Evolutionary conservation across 2,888 invertebrate species (phyloP), one percentile per base, ranked within the genome.

Genomic region (Thymelicus lineola): DNA sequence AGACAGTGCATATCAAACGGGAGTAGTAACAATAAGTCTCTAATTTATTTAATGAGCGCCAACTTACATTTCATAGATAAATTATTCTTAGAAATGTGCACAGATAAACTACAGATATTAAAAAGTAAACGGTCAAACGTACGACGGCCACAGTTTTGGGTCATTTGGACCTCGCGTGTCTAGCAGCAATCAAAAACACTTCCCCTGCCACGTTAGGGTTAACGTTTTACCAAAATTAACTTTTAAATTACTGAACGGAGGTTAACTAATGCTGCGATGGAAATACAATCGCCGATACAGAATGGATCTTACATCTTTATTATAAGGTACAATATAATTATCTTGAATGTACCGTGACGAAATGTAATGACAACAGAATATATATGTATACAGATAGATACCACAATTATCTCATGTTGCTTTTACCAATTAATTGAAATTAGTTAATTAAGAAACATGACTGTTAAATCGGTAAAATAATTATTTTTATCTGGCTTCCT

Each of bases 361-460:
- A 67, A 46, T 60, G 20, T 53, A 46, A 55, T 48, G 12, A 36
- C 45, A n/a, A n/a, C n/a, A n/a, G n/a, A n/a, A n/a, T n/a, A n/a
- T n/a, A n/a, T 55, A 4, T 35, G 36, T n/a, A n/a, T n/a, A 45
- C 66, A 14, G 61, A 55, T 62, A 68, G 61, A 61, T 68, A 68
- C 28, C 53, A 45, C 61, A 55, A 61, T 67, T 61, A 67, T 67
- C 55, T 53, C 10, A 10, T 36, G 20, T 36, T 10, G 36, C 17
- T 45, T 45, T 45, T 50, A n/a, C 46, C 55, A 62, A 68, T 62
- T 68, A 62, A 62, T 68, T 55, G 35, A 45, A 46, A 61, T 66
- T 50, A 38, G 50, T 67, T 55, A 61, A 62, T 68, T 61, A 61
- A 68, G 45, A 28, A 10, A 62, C 61, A 42, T 45, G 45, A 50